Evolutionary conservation across 2,888 invertebrate species (phyloP).

Genomic region (Cephus spinipes): DNA sequence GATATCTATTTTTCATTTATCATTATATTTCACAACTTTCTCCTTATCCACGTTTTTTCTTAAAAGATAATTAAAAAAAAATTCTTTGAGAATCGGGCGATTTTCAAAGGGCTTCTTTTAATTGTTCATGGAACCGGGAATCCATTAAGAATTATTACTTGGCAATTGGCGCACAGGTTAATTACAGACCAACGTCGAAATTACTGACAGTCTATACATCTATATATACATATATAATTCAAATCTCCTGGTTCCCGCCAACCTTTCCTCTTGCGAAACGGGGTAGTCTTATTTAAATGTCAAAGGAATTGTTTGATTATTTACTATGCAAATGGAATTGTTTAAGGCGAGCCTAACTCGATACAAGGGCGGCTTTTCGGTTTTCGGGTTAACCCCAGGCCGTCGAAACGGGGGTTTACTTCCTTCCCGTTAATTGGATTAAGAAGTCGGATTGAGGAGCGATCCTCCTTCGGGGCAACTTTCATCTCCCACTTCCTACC

Average conservation of each 20-base stretch:
- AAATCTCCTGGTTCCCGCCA: slow-evolving; percentile 16
- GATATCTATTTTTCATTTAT: background rate
- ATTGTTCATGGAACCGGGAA: too few species aligned
- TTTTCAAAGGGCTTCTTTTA: too few species aligned
- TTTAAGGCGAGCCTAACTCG: slow-evolving; percentile 53
- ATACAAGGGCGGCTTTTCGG: slow-evolving; percentile 27
- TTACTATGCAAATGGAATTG: slow-evolving; percentile 65
- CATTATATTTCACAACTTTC: background rate
- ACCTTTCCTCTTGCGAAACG: slow-evolving; percentile 17
- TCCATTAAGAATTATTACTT: background rate
- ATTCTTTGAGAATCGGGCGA: background rate
- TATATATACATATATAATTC: slow-evolving; percentile 13
- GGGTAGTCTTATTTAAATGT: slow-evolving; percentile 58
- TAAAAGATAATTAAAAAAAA: background rate
- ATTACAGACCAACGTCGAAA: background rate
- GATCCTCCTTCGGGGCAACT: slow-evolving; percentile 50
- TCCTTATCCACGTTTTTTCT: background rate
- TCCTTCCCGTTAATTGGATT: slow-evolving; percentile 64
- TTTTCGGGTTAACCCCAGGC: slow-evolving; percentile 1
- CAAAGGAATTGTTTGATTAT: slow-evolving; percentile 66
- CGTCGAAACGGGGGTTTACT: slow-evolving; percentile 45
- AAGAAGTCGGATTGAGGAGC: slow-evolving; percentile 62
- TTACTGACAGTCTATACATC: background rate
- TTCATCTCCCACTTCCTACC: slow-evolving; percentile 15
- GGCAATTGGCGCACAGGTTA: background rate